Evolutionary conservation across 1,140 invertebrate genomes (phyloP).

Genomic region (Pinna nobilis): DNA sequence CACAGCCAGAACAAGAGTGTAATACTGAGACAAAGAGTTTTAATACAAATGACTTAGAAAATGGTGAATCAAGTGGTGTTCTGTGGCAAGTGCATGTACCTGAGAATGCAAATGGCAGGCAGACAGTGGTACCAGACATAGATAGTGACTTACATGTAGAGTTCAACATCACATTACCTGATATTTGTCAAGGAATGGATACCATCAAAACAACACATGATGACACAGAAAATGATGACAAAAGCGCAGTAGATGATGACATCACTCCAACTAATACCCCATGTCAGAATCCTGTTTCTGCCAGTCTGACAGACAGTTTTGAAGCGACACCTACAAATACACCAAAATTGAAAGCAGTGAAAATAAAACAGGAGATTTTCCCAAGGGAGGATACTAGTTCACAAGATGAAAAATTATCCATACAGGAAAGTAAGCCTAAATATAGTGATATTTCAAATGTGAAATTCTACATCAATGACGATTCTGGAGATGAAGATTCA

Average conservation of each 20-base stretch:
- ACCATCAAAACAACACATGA: not conserved
- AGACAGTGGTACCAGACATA: too few relatives aligned
- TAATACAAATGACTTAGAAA: not conserved
- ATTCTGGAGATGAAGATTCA: constrained; percentile 1
- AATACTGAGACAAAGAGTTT: too few relatives aligned
- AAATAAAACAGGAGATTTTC: constrained; percentile 26
- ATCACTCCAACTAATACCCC: constrained; percentile 19
- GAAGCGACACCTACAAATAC: not conserved
- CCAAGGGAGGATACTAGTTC: constrained; percentile 9
- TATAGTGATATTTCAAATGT: not conserved
- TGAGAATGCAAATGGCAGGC: constrained; percentile 7
- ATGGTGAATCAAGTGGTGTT: constrained; percentile 6
- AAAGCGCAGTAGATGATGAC: constrained; percentile 4
- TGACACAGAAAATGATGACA: not conserved
- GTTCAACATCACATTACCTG: too few relatives aligned
- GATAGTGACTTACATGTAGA: too few relatives aligned
- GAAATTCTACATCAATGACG: constrained; percentile 8
- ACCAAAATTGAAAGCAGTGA: constrained; percentile 20
- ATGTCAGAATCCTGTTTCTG: not conserved
- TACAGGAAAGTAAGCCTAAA: not conserved
- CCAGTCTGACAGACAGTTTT: not conserved
- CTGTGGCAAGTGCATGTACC: not conserved
- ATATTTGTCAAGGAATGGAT: constrained; percentile 2
- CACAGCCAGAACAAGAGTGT: too few relatives aligned
- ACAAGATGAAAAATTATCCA: not conserved